These are phyloP conservation scores for Bradypus variegatus DNA, from an alignment of 2,797 vertebrate genomes.

Conservation along the genomic window DNA sequence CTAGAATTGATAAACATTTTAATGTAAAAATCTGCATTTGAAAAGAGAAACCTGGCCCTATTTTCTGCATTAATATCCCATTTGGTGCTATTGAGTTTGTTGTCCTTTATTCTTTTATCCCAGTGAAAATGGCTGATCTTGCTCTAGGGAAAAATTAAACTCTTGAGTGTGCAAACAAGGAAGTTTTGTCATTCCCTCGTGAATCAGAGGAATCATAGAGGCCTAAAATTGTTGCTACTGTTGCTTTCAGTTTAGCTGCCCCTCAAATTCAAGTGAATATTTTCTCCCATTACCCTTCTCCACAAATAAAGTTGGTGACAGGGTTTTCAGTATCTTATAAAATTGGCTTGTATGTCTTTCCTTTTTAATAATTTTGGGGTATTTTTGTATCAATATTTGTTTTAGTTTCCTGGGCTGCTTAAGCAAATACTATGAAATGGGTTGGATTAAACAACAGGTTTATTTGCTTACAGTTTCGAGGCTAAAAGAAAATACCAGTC, in stretches of 20 bases:
- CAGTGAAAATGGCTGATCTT: conserved; percentile 47
- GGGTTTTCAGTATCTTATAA: conserved; percentile 56
- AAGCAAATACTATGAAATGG: too few relatives aligned
- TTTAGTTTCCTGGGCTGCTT: too few relatives aligned
- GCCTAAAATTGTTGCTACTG: background rate
- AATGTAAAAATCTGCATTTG: conserved; percentile 72
- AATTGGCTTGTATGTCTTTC: conserved; percentile 53
- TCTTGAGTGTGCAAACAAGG: conserved; percentile 27
- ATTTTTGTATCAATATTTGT: background rate
- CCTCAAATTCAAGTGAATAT: conserved; percentile 43
- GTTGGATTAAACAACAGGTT: too few relatives aligned
- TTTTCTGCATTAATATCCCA: conserved; percentile 68
- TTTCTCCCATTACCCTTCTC: conserved; percentile 38
- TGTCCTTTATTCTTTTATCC: conserved; percentile 63
- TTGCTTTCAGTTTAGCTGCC: conserved; percentile 20
- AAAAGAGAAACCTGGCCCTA: conserved; percentile 68
- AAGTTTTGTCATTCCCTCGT: background rate
- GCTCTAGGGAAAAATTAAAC: conserved; percentile 36
- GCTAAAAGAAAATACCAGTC: too few relatives aligned
- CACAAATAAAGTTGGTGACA: conserved; percentile 64
- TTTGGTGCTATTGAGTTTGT: conserved; percentile 71
- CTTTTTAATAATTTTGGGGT: conserved; percentile 28
- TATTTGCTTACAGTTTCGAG: too few relatives aligned
- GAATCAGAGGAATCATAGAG: conserved; percentile 6
- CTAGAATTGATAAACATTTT: conserved; percentile 71